Conservation (phyloP, 2,797 vertebrate species). For the Eurystomus glaucurus region DNA sequence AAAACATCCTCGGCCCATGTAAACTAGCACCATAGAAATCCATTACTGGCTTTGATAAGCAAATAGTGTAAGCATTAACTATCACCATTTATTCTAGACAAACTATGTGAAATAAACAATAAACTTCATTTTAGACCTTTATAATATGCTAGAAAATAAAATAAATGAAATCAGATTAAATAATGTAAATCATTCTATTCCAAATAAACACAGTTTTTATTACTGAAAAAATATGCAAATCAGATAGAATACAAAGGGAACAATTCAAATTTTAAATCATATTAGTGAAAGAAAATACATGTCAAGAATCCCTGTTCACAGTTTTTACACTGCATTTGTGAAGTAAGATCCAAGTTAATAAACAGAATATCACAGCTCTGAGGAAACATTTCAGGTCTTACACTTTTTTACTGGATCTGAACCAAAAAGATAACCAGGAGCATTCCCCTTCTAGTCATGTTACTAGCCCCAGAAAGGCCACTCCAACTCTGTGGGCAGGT, state of each 20-base stretch:
- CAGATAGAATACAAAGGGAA: neutral
- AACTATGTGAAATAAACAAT: neutral
- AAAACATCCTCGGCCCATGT: neutral
- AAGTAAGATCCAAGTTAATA: neutral
- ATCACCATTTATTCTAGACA: neutral
- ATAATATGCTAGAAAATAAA: neutral
- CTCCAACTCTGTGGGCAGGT: neutral
- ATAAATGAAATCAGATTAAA: neutral
- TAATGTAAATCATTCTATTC: neutral
- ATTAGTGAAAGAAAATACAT: neutral
- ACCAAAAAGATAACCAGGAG: neutral
- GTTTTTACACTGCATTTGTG: constrained; percentile 1
- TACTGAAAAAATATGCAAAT: neutral
- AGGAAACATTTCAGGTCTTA: neutral
- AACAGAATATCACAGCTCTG: neutral
- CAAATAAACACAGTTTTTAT: neutral
- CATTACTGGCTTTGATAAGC: neutral
- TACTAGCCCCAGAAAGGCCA: neutral
- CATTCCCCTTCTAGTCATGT: neutral
- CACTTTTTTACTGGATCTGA: neutral
- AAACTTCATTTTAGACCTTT: neutral
- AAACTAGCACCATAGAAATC: neutral
- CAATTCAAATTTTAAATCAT: neutral
- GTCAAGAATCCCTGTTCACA: neutral
- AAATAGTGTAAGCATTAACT: neutral